Base-by-base conservation (phyloP, 2,888 invertebrate genomes). In the Drosophila anomalata region DNA sequence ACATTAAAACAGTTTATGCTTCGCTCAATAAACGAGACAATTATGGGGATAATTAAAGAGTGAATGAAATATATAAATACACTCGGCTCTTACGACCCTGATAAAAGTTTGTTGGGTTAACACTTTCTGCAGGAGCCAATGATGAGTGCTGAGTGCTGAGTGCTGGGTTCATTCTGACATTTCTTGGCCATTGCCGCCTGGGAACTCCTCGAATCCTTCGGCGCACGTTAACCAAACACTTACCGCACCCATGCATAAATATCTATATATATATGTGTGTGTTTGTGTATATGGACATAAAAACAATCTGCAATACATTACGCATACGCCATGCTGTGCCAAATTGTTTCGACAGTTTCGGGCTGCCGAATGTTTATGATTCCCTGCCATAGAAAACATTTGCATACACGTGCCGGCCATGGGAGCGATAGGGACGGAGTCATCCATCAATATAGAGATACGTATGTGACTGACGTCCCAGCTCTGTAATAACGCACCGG, bases 261-360 rank as follows among this genome's bases (percentile, higher is more conserved):
- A 22, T 29, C n/a, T n/a, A n/a, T n/a, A n/a, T n/a, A n/a, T n/a
- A n/a, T n/a, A n/a, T n/a, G n/a, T n/a, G n/a, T n/a, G 29, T 22
- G 22, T 29, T 7, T 29, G 29, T 8, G 29, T 9, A 29, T n/a
- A 52, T 39, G 57, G 65, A 33, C 47, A 71, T 66, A 75, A 60
- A 67, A 70, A 68, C 54, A 73, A 80, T 78, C 74, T 68, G 58
- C 60, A 56, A 61, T 72, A 77, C 67, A 81, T 77, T 77, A 73
- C 74, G 69, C 41, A 81, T 82, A 81, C 81, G 77, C 77, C 75
- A 68, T 67, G 81, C 60, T 82, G 82, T 20, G 81, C 67, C 62
- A 73, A 81, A 78, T 78, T 57, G 79, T 65, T 79, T 62, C 69
- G 72, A 77, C 72, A 65, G 65, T 56, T 73, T 51, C 31, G 55